Evolutionary conservation across 2,113 vertebrate genomes (phyloP), one percentile per base, ranked within the genome.

Genomic region (Rhineura floridana): DNA sequence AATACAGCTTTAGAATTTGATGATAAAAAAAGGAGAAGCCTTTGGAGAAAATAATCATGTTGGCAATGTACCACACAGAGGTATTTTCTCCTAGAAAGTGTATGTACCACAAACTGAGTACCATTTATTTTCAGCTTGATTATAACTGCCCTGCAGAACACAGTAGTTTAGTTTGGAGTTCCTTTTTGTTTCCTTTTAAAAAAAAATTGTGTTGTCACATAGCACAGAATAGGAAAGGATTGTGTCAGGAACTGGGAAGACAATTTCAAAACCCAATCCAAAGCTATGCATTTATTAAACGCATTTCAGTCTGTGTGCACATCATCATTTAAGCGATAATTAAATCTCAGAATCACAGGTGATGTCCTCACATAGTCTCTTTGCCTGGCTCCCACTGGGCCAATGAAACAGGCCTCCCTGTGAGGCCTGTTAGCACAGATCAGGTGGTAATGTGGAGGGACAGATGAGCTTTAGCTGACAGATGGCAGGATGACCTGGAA

Each of bases 401-500:
- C 94, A 93, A 96, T 95, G 96, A 97, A 96, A 94, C 96, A 87
- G 96, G 96, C 96, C 94, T 98, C 98, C 97, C 97, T 95, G 94
- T 91, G 94, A 97, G 97, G 94, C 97, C 95, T 94, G 97, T 98
- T 98, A 98, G 98, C 98, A 97, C 98, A 97, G 98, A 98, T 99
- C 98, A 98, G 98, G 97, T 98, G 98, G 97, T 98, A 97, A 98
- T 98, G 97, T 97, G 96, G 93, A 96, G 95, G 97, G 98, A 97
- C 97, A 98, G 98, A 97, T 98, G 97, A 98, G 97, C 96, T 97
- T 96, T 95, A 88, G 94, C 96, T 97, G 98, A 98, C 98, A 98
- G 98, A 98, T 99, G 98, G 98, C 95, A 94, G 95, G 94, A 97
- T 98, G 98, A 99, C 98, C 98, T 98, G 98, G 96, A 97, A 98